These are phyloP conservation scores for Tachystola acroxantha DNA, from an alignment of 2,888 invertebrate genomes.

Conservation along the genomic window DNA sequence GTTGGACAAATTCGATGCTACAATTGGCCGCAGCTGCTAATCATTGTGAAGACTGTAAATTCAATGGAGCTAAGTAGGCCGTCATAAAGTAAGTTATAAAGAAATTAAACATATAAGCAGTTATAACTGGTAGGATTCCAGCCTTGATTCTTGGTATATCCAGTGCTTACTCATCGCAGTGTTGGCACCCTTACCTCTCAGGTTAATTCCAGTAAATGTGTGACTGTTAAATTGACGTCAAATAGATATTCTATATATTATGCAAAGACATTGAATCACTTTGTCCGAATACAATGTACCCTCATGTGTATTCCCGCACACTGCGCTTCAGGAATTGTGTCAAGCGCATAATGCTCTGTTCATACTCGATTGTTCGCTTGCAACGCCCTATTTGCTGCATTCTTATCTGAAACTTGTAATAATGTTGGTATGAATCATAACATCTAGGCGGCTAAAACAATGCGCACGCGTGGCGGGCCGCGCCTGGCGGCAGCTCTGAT, in stretches of 20 bases:
- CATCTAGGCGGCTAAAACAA: constrained; percentile 57
- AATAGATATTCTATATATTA: constrained; percentile 17
- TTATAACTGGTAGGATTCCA: constrained; percentile 4
- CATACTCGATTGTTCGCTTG: constrained; percentile 52
- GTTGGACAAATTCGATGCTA: constrained; percentile 33
- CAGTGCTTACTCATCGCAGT: constrained; percentile 8
- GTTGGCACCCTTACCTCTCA: constrained; percentile 2
- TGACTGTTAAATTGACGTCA: constrained; percentile 28
- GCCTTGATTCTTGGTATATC: constrained; percentile 2
- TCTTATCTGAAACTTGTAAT: constrained; percentile 65
- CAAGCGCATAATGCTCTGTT: constrained; percentile 50
- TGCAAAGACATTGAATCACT: constrained; percentile 16
- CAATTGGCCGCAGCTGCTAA: constrained; percentile 55
- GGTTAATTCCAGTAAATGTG: constrained; percentile 11
- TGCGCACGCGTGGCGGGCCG: constrained; percentile 64
- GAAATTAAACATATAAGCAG: neutral
- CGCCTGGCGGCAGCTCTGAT: constrained; percentile 54
- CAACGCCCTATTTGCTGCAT: constrained; percentile 68
- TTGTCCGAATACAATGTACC: constrained; percentile 29
- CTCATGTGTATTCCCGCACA: constrained; percentile 35
- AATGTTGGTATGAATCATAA: constrained; percentile 56
- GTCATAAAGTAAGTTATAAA: constrained; percentile 5
- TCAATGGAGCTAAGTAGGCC: constrained; percentile 33
- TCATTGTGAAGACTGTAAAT: constrained; percentile 46
- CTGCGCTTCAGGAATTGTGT: constrained; percentile 49